Base-by-base conservation (phyloP, 2,113 vertebrate genomes). In the Oreochromis tanganicae region DNA sequence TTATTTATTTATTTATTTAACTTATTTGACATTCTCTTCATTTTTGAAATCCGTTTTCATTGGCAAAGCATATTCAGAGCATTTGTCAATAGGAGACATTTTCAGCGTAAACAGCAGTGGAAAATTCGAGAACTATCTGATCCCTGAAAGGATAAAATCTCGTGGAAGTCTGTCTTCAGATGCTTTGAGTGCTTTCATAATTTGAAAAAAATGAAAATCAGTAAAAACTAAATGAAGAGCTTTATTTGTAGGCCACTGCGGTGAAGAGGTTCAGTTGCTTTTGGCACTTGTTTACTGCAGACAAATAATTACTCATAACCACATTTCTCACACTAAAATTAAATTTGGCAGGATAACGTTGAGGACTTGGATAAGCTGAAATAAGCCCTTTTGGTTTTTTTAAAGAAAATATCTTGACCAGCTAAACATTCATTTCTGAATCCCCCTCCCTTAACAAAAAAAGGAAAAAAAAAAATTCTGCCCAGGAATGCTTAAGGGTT, bases 401-500 rank as follows among this genome's bases (percentile, higher is more conserved):
- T 6, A 14, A 68, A 41, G n/a, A 41, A 41, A 68, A 21, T 68
- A 5, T 41, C 36, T 73, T 46, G 21, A 73, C 68, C 38, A 75
- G 4, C 43, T 52, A 36, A 79, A 86, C 79, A 54, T 90, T 93
- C 9, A 87, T 90, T 85, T 61, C 12, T 80, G 16, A 73, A 36
- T 24, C 88, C n/a, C 36, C 41, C 34, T 29, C 19, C 41, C 43
- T 9, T 7, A 27, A 19, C 41, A 36, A 55, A 68, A 56, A 66
- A 66, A 12, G 3, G 1, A 4, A 52, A 82, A 85, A 85, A 59
- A 88, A 12, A 24, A 66, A 32, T 81, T 48, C 32, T 81, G 75
- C 92, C 4, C 38, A 96, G 97, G 98, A 98, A 98, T 98, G 97
- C 96, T 5, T 78, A 84, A 94, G 96, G 96, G 87, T 34, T 91